Evolutionary conservation across 2,113 vertebrate genomes (phyloP), one percentile per base, ranked within the genome.

Genomic region (Grus americana): DNA sequence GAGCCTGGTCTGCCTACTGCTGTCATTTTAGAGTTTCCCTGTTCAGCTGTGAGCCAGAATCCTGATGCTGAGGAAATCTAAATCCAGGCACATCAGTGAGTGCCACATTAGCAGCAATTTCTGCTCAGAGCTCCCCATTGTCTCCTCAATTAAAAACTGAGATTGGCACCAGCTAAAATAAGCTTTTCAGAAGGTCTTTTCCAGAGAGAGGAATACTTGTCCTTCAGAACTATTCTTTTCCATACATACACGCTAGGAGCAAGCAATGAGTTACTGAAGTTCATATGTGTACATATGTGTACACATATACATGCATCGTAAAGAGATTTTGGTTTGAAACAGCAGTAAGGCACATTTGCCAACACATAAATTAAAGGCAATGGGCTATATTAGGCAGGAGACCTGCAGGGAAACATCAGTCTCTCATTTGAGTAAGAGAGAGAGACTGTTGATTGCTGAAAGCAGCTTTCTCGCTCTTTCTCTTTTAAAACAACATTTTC

Each of bases 321-420:
- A 85, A 57, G 63, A 88, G 42, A 58, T 66, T 84, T 47, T 90
- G 38, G 81, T 84, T 92, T 72, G 49, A 83, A 90, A 79, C 61
- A 59, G 50, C 44, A 80, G 73, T 40, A n/a, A 68, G 70, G 68
- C 67, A 78, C 44, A 23, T 73, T 93, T 87, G 61, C 47, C 78
- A 70, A n/a, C 46, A 61, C 21, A 67, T 71, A 79, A 63, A 92
- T 90, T 79, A 83, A 90, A 87, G 55, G 11, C 57, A n/a, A 50
- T 40, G 52, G 92, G 50, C 57, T 84, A 1, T 65, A 24, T 72
- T 32, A 73, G 66, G 32, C 65, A 54, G 68, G 61, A 91, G 26
- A 83, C 38, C 79, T 90, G 72, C 67, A 74, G 66, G 83, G 93
- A 63, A 96, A 89, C 79, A 75, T 38, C 2, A 0, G 36, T 88